Evolutionary conservation across 2,888 invertebrate genomes (phyloP).

Genomic region (Hydroisotoma schaefferi): DNA sequence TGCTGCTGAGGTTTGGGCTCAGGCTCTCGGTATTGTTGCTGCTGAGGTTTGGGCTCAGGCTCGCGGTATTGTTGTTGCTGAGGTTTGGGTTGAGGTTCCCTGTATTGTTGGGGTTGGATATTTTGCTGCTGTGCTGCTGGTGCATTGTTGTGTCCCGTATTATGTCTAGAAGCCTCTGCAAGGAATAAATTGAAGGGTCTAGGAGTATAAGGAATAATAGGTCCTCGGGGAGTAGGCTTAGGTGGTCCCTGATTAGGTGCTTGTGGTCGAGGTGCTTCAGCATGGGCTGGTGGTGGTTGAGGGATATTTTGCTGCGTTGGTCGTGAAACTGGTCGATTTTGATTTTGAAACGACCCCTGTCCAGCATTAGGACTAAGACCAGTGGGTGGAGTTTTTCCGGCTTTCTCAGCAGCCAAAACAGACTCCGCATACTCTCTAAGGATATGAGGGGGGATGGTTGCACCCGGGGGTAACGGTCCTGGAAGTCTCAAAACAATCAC

Average conservation of each 20-base stretch:
- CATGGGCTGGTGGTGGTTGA: conserved; percentile 8
- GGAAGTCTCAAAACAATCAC: conserved; percentile 17
- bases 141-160: conserved; percentile 6
- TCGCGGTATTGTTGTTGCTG: background rate
- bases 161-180: background rate
- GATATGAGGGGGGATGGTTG: conserved; percentile 13
- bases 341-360: background rate
- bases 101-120: background rate
- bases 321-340: conserved; percentile 3
- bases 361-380: background rate
- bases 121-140: conserved; percentile 8
- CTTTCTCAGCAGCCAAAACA: conserved; percentile 11
- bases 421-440: conserved; percentile 10
- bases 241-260: background rate
- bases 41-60: conserved; percentile 3
- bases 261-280: conserved; percentile 10
- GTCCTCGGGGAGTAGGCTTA: background rate
- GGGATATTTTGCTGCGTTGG: conserved; percentile 8
- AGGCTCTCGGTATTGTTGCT: background rate
- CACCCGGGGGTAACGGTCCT: conserved; percentile 16
- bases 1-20: background rate
- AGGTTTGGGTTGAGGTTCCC: background rate
- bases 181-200: conserved; percentile 12
- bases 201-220: conserved; percentile 5
- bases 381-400: conserved; percentile 10